Base-by-base conservation (phyloP, 2,797 vertebrate genomes). In the Danio aesculapii region DNA sequence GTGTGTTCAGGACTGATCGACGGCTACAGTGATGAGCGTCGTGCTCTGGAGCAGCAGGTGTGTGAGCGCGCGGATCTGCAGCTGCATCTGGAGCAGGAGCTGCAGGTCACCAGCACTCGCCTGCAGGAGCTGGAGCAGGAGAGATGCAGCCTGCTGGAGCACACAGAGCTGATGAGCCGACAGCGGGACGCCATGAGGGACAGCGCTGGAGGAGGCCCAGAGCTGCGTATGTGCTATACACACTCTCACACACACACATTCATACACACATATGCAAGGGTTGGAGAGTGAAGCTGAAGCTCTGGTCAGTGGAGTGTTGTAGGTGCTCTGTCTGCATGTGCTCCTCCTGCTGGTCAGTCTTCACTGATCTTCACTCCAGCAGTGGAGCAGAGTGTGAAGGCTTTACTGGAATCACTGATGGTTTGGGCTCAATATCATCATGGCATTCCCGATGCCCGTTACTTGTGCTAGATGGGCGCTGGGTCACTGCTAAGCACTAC, bases 61-160 rank as follows among this genome's bases (percentile, higher is more conserved):
- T 95, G 93, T 84, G 96, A 97, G 89, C 98, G 97, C 90, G 90
- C 88, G 66, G 95, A 97, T 73, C 86, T 95, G 52, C 96, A 96
- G 88, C 94, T 93, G 85, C 96, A 91, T 84, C 94, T 99, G 69
- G 95, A 97, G 86, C 96, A 97, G 89, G 96, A 99, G 83, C 93
- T 99, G 83, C 95, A 95, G 76, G 92, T 95, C 86, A 96, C 96
- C 81, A 87, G 92, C 90, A 96, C 92, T 87, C 96, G 95, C 70
- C 95, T 99, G 83, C 95, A 95, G 59, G 97, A 99, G 85, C 88
- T 99, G 87, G 97, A 99, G 85, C 94, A 95, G 88, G 97, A 99
- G 80, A 92, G 94, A 66, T 92, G 94, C 83, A 95, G 96, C 84
- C 91, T 98, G 80, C 95, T 92, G 79, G 93, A 97, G 81, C 96